Conservation (phyloP, 2,888 invertebrate genomes). For the Tetheella fluctuosa region DNA sequence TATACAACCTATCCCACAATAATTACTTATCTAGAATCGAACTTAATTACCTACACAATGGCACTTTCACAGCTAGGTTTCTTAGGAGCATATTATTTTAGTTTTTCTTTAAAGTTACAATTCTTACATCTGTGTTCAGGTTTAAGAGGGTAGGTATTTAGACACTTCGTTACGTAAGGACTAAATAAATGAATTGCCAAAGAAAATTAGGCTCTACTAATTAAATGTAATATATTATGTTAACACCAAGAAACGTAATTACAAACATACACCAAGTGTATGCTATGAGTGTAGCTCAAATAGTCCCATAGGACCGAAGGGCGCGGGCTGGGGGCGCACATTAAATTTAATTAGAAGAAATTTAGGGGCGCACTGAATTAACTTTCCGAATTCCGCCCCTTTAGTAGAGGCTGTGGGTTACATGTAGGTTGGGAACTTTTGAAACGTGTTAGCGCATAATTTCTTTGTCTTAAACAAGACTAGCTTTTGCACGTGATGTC, state of each 20-base stretch:
- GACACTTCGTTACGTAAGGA: too few species aligned
- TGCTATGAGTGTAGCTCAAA: conserved; percentile 2
- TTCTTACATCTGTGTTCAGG: too few species aligned
- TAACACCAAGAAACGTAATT: conserved; percentile 3
- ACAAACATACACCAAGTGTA: not conserved
- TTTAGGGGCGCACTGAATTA: conserved; percentile 32
- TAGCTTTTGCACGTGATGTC: not conserved
- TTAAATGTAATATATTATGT: not conserved
- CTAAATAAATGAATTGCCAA: not conserved
- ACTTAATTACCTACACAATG: too few species aligned
- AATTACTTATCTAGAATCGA: too few species aligned
- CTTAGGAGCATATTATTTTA: too few species aligned
- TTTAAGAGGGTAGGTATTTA: too few species aligned
- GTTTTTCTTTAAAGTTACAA: too few species aligned
- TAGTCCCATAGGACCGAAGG: conserved; percentile 10
- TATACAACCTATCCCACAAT: too few species aligned
- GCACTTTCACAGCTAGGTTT: too few species aligned
- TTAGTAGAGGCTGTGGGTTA: conserved; percentile 13
- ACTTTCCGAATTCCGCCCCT: conserved; percentile 33
- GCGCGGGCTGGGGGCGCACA: conserved; percentile 12
- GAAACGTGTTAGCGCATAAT: conserved; percentile 11
- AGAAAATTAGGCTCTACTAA: not conserved
- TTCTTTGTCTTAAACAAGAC: not conserved
- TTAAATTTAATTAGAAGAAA: conserved; percentile 42
- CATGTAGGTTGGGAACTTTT: not conserved